A percentile compares a stretch with the other conserved stretches of the same genome.
phyloP scores from a whole-genome alignment of 2,113 vertebrate genomes.

The Panurus biarmicus region DNA sequence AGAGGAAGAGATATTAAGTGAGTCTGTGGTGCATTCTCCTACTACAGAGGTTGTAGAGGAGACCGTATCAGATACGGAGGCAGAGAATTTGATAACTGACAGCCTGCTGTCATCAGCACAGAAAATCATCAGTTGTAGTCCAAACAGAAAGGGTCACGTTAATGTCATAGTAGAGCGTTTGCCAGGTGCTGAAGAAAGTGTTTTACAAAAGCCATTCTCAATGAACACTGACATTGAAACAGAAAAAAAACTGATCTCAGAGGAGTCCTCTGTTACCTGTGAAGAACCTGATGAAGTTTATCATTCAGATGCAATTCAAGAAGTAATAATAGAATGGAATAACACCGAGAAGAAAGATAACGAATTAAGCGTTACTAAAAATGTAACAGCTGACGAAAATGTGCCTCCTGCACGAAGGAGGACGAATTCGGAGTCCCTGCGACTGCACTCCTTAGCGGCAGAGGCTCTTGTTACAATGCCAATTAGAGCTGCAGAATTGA shows the following conservation, averaged over 20 bases:
- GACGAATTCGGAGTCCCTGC: slow-evolving; percentile 91
- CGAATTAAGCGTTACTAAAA: slow-evolving; percentile 52
- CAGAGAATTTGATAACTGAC: slow-evolving; percentile 72
- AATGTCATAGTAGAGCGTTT: slow-evolving; percentile 98
- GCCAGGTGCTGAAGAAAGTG: slow-evolving; percentile 82
- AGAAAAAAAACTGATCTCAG: slow-evolving; percentile 60
- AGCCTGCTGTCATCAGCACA: slow-evolving; percentile 94
- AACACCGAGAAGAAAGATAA: slow-evolving; percentile 62
- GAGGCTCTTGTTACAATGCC: slow-evolving; percentile 96
- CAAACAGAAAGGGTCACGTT: slow-evolving; percentile 86
- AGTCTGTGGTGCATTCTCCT: slow-evolving; percentile 45
- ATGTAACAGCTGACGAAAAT: slow-evolving; percentile 76
- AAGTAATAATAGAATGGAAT: slow-evolving; percentile 75
- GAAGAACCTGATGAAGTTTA: slow-evolving; percentile 49
- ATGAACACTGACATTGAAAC: slow-evolving; percentile 72
- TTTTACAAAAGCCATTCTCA: slow-evolving; percentile 78
- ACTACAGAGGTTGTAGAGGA: slow-evolving; percentile 73
- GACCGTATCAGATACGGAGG: slow-evolving; percentile 75
- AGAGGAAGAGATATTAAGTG: slow-evolving; percentile 24
- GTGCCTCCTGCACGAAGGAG: slow-evolving; percentile 86
- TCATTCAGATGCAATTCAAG: slow-evolving; percentile 63
- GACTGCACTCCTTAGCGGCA: slow-evolving; percentile 91
- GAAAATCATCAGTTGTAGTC: slow-evolving; percentile 91
- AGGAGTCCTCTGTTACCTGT: slow-evolving; percentile 31
- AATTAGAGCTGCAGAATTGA: slow-evolving; percentile 81